These are phyloP conservation scores for Andrena minutula DNA, from an alignment of 2,888 invertebrate genomes.

Conservation along the genomic window DNA sequence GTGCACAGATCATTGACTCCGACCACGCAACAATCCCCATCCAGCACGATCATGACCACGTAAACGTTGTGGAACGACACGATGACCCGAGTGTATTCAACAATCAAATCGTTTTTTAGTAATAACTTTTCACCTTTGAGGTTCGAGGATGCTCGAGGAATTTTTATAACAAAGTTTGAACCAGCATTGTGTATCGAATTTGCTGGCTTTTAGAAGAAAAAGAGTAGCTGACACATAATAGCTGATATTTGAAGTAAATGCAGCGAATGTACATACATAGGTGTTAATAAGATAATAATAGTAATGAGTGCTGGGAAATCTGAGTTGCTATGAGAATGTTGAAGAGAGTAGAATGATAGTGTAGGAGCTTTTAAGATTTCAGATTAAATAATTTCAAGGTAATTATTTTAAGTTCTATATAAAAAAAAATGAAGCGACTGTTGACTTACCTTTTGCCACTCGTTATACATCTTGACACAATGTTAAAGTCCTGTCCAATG, in stretches of 20 bases:
- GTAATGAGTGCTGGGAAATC: too few relatives aligned
- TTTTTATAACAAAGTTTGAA: too few relatives aligned
- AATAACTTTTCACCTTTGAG: background rate
- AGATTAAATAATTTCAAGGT: background rate
- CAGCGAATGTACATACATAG: too few relatives aligned
- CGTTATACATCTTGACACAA: constrained; percentile 78
- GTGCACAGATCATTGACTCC: constrained; percentile 79
- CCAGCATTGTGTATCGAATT: too few relatives aligned
- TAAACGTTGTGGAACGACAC: constrained; percentile 66
- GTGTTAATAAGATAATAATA: too few relatives aligned
- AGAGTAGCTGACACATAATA: too few relatives aligned
- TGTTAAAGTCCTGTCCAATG: constrained; percentile 69
- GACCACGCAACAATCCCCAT: constrained; percentile 63
- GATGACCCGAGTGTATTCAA: constrained; percentile 32
- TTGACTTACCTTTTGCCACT: constrained; percentile 82
- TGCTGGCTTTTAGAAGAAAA: too few relatives aligned
- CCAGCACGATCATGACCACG: constrained; percentile 59
- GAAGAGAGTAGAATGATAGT: too few relatives aligned
- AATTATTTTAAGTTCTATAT: too few relatives aligned
- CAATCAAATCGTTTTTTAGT: background rate
- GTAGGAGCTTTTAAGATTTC: background rate
- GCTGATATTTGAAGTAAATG: too few relatives aligned
- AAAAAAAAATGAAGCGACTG: background rate
- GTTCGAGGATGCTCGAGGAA: background rate
- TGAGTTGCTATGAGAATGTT: too few relatives aligned